Base-by-base conservation (phyloP, 1,140 invertebrate genomes). In the Ceratina australensis region DNA sequence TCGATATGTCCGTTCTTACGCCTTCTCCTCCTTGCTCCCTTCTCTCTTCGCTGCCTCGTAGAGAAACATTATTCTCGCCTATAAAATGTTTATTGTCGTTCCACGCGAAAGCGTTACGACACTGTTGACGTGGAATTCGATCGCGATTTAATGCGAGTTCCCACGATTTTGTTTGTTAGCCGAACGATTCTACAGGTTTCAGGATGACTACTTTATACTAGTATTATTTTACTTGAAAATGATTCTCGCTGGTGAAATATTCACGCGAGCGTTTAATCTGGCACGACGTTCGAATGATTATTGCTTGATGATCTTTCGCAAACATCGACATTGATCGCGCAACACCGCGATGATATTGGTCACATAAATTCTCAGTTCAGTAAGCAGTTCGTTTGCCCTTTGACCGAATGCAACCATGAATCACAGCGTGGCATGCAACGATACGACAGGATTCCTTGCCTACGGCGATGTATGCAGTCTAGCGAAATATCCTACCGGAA, bases 371-470 rank as follows among this genome's bases (percentile, higher is more conserved):
- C 60, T 72, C 81, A 72, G 54, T 22, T 54, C 60, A 52, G 68
- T 59, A 75, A 68, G 73, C 73, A 69, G 72, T 72, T 68, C 72
- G 63, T 81, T 83, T 79, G 75, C 61, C 75, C 60, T 66, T 78
- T 71, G 57, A 65, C 68, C 50, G 50, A 63, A 2, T 56, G 54
- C 24, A 28, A 20, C 49, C 80, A 68, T 75, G 78, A 76, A 82
- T 82, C 80, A 72, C 73, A 50, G 16, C 20, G 4, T 5, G 0
- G 24, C 50, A 42, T 42, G 33, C 33, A 42, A 42, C 33, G 57
- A 69, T 42, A 20, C 77, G 71, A 60, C 71, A 52, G 71, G 65
- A 60, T 67, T 28, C 52, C 49, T 33, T 52, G 72, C 61, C 72
- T 47, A 50, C 61, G 61, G 72, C 63, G 33, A 66, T 26, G 33